Percentiles rank a stretch among this genome's conserved stretches.
These are phyloP conservation scores for Petroica traversi DNA, from an alignment of 2,113 vertebrate genomes.

Conservation along the genomic window DNA sequence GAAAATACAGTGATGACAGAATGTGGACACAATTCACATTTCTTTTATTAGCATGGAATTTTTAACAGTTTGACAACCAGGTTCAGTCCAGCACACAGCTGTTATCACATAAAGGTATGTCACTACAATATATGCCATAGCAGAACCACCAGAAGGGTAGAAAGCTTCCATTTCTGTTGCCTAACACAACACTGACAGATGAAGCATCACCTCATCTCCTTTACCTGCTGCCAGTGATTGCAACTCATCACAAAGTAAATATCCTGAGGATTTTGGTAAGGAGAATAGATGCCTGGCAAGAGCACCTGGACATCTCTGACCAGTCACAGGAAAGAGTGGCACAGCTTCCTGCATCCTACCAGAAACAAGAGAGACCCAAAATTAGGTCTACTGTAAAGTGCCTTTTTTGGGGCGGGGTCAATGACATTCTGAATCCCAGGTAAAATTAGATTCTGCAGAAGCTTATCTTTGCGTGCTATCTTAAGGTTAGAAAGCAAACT, in stretches of 20 bases:
- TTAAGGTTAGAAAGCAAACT: background rate
- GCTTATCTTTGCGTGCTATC: background rate
- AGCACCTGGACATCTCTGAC: background rate
- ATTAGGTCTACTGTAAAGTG: background rate
- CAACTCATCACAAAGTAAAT: background rate
- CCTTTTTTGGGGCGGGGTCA: background rate
- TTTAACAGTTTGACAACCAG: background rate
- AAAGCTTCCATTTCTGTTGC: background rate
- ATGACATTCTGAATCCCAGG: no score
- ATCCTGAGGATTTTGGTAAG: no score
- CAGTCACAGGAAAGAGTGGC: background rate
- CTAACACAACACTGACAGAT: rapidly evolving
- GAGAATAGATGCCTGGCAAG: background rate
- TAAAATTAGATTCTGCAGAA: background rate
- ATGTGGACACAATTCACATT: rapidly evolving
- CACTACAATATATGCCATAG: rapidly evolving
- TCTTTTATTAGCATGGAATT: no score
- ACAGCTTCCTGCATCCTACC: background rate
- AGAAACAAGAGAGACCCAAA: background rate
- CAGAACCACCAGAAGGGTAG: background rate
- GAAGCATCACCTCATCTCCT: rapidly evolving
- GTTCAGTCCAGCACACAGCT: no score
- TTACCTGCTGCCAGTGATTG: background rate
- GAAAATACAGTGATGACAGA: background rate
- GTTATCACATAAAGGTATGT: background rate